A percentile compares a stretch with the other conserved stretches of the same genome.
phyloP scores from a whole-genome alignment of 2,888 invertebrate genomes.

The Acrobasis suavella region DNA sequence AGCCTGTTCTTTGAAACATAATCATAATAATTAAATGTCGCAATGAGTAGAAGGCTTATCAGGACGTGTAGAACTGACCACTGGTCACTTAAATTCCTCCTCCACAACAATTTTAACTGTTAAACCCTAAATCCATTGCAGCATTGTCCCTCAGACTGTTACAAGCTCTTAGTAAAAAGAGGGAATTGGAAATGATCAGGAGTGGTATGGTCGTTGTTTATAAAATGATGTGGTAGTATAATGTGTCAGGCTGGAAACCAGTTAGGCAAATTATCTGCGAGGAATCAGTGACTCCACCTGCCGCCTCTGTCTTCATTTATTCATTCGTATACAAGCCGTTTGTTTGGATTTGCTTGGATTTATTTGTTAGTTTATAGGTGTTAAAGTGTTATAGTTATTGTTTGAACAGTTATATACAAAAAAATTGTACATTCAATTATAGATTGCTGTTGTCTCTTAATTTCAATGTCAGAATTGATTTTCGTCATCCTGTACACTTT shows the following conservation, averaged over 20 bases:
- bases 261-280: slow-evolving; percentile 77
- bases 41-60: slow-evolving; percentile 61
- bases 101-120: background rate
- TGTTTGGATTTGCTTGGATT: slow-evolving; percentile 20
- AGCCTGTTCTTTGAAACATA: slow-evolving; percentile 60
- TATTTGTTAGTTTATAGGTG: slow-evolving; percentile 21
- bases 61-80: slow-evolving; percentile 56
- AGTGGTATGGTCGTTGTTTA: slow-evolving; percentile 28
- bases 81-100: slow-evolving; percentile 32
- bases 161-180: background rate
- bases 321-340: slow-evolving; percentile 48
- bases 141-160: background rate
- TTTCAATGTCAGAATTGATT: too few species aligned
- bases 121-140: slow-evolving; percentile 11
- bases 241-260: slow-evolving; percentile 68
- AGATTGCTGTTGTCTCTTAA: too few species aligned
- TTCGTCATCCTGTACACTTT: too few species aligned
- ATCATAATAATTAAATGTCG: slow-evolving; percentile 71
- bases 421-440: too few species aligned
- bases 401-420: background rate
- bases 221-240: slow-evolving; percentile 36
- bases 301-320: slow-evolving; percentile 55
- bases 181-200: slow-evolving; percentile 36
- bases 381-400: background rate
- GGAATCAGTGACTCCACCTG: slow-evolving; percentile 75